Conservation (phyloP, 2,797 vertebrate genomes). For the Enteromius trimaculatus region DNA sequence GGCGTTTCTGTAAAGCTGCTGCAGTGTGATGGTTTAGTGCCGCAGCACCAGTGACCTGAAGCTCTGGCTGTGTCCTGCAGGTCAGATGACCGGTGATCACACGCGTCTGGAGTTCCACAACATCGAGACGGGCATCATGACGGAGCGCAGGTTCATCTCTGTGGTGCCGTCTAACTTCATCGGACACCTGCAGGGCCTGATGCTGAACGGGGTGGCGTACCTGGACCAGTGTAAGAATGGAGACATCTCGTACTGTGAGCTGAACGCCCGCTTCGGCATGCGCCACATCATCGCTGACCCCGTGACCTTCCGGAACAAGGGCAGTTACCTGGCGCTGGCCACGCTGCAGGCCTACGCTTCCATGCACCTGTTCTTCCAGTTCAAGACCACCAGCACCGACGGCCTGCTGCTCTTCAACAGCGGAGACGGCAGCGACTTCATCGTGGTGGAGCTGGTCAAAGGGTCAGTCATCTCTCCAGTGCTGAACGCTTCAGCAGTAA, state of each 20-base stretch:
- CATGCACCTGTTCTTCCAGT: conserved; percentile 98
- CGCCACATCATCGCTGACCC: conserved; percentile 91
- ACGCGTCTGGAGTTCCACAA: conserved; percentile 93
- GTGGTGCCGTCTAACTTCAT: conserved; percentile 94
- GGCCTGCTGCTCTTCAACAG: conserved; percentile 95
- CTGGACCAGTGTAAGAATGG: conserved; percentile 95
- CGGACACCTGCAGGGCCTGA: conserved; percentile 89
- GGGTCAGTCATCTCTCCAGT: conserved; percentile 78
- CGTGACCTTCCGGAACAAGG: conserved; percentile 88
- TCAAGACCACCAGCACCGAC: conserved; percentile 90
- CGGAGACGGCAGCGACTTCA: conserved; percentile 93
- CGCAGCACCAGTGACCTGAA: too few relatives aligned
- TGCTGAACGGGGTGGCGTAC: conserved; percentile 89
- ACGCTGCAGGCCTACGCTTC: conserved; percentile 91
- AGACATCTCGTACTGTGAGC: conserved; percentile 92
- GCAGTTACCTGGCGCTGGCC: conserved; percentile 88
- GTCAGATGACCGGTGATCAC: conserved; percentile 92
- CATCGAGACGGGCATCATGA: conserved; percentile 96
- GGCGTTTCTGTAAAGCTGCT: fast-evolving
- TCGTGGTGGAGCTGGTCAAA: conserved; percentile 94
- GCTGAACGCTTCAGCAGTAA: too few relatives aligned
- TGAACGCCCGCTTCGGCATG: conserved; percentile 93
- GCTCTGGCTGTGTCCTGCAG: conserved; percentile 66
- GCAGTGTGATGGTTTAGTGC: not conserved
- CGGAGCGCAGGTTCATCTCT: conserved; percentile 90